phyloP scores from a whole-genome alignment of 2,888 invertebrate species.

The Chrysolina oricalcia region DNA sequence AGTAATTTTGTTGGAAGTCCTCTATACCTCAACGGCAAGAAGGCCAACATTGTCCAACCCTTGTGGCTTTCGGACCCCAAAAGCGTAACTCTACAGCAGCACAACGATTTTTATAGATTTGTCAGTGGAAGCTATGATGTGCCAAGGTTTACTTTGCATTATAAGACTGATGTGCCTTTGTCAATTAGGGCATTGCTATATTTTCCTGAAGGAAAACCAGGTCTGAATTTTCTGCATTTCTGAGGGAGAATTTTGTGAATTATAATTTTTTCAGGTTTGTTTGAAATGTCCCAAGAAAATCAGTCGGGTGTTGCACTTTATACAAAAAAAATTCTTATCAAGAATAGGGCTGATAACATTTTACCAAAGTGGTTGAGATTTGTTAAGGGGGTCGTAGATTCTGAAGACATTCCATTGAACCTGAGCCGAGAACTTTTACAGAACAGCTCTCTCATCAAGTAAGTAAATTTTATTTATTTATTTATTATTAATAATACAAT shows the following conservation, averaged over 20 bases:
- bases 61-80: conserved; percentile 95
- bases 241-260: not conserved
- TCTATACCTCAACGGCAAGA: conserved; percentile 91
- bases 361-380: conserved; percentile 97
- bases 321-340: conserved; percentile 93
- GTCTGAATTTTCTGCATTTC: conserved; percentile 51
- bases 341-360: conserved; percentile 91
- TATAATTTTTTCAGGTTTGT: conserved; percentile 76
- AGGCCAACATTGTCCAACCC: conserved; percentile 91
- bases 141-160: conserved; percentile 93
- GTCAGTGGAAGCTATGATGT: conserved; percentile 89
- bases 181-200: conserved; percentile 93
- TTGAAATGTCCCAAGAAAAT: conserved; percentile 90
- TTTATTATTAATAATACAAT: not conserved
- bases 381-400: conserved; percentile 97
- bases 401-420: conserved; percentile 98
- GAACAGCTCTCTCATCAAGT: conserved; percentile 92
- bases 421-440: conserved; percentile 96
- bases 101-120: conserved; percentile 94
- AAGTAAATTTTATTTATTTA: no score
- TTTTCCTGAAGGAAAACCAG: conserved; percentile 88
- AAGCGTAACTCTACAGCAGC: conserved; percentile 88
- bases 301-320: conserved; percentile 92
- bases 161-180: conserved; percentile 93
- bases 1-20: conserved; percentile 98